Conservation (phyloP, 2,113 vertebrate genomes). For the Mirounga angustirostris region DNA sequence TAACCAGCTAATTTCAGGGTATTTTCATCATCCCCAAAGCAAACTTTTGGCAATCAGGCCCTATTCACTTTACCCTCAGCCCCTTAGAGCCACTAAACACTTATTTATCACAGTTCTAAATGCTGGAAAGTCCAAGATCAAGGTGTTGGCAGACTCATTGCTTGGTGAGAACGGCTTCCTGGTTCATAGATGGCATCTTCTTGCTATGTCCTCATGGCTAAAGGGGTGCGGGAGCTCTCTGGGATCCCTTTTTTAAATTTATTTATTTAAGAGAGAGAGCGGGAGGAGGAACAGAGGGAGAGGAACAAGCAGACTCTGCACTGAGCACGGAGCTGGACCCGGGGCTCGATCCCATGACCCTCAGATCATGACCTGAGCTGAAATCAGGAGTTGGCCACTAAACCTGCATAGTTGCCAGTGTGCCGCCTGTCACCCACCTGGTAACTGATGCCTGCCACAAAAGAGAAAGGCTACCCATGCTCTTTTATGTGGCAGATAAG, state of each 20-base stretch:
- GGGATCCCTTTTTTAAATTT: neutral
- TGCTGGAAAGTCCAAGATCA: neutral
- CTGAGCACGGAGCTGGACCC: neutral
- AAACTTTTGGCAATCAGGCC: neutral
- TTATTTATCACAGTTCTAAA: neutral
- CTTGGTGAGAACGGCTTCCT: neutral
- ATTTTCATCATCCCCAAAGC: neutral
- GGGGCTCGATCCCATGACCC: neutral
- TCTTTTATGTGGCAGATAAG: too few species aligned
- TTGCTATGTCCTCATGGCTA: neutral
- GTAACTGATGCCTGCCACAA: too few species aligned
- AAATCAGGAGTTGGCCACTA: neutral
- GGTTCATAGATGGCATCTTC: neutral
- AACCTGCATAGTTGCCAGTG: too few species aligned
- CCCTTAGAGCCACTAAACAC: neutral
- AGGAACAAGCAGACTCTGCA: too few species aligned
- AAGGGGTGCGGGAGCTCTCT: neutral
- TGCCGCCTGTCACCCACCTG: too few species aligned
- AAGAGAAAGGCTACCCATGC: too few species aligned
- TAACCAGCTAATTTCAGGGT: neutral
- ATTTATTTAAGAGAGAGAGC: neutral
- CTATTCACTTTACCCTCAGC: neutral
- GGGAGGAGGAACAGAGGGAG: neutral
- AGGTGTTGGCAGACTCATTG: neutral
- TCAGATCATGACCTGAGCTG: neutral